These are phyloP conservation scores for Coracopsis vasa DNA, from an alignment of 2,113 vertebrate species.

Conservation along the genomic window DNA sequence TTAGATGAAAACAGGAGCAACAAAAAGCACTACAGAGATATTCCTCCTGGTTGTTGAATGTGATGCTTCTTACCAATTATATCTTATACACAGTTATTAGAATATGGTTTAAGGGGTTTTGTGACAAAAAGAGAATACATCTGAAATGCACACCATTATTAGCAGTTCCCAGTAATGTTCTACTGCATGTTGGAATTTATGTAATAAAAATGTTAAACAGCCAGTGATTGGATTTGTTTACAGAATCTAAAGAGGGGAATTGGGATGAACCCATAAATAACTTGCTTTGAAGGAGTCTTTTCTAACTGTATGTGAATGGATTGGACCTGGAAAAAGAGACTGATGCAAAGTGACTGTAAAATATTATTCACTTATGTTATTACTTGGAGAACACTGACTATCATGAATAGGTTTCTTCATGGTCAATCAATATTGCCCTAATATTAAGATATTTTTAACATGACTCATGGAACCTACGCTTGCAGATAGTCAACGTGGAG, in stretches of 20 bases:
- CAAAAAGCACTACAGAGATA: conserved; percentile 51
- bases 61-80: conserved; percentile 71
- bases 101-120: conserved; percentile 76
- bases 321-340: conserved; percentile 17
- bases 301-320: conserved; percentile 54
- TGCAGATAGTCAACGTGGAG: neutral
- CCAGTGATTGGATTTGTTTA: conserved; percentile 59
- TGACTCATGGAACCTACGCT: neutral
- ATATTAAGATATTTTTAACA: neutral
- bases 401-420: neutral
- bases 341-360: conserved; percentile 48
- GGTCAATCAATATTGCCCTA: conserved; percentile 15
- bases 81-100: conserved; percentile 73
- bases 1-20: conserved; percentile 69
- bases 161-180: conserved; percentile 63
- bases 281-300: conserved; percentile 56
- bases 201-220: conserved; percentile 62
- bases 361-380: conserved; percentile 36
- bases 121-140: conserved; percentile 73
- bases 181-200: conserved; percentile 31
- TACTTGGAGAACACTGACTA: conserved; percentile 19
- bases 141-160: conserved; percentile 72
- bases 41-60: conserved; percentile 56
- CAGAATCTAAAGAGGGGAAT: conserved; percentile 39
- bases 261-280: conserved; percentile 52